Percentiles rank a stretch among this genome's conserved stretches.
phyloP scores from a whole-genome alignment of 2,113 vertebrate species.

The Elephantulus edwardii region DNA sequence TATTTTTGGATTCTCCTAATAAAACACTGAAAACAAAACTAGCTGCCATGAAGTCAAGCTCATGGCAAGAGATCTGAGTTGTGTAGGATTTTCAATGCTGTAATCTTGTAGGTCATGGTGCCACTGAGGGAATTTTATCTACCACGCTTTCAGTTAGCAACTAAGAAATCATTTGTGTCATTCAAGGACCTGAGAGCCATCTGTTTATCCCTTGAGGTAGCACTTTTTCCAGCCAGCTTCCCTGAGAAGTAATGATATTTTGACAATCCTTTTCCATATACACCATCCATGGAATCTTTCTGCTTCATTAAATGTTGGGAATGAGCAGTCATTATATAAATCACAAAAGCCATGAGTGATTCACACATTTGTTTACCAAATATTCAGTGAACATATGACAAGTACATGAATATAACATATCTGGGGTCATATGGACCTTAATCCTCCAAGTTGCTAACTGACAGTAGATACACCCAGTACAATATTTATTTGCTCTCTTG shows the following conservation, averaged over 20 bases:
- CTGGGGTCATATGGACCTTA: too few relatives aligned
- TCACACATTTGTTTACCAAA: neutral
- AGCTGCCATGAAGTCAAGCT: neutral
- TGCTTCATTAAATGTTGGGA: neutral
- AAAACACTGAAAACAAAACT: neutral
- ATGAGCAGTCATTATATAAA: neutral
- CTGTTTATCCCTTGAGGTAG: neutral
- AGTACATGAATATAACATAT: neutral
- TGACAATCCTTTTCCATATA: neutral
- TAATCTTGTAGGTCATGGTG: neutral
- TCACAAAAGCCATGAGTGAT: neutral
- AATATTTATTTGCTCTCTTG: too few relatives aligned
- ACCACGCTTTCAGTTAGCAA: neutral
- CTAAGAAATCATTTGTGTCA: neutral
- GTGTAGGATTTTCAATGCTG: neutral
- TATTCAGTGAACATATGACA: neutral
- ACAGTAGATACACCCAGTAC: too few relatives aligned
- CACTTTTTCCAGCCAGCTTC: neutral
- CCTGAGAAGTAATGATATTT: too few relatives aligned
- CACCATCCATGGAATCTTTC: neutral
- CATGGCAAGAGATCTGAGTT: neutral
- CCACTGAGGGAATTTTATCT: neutral
- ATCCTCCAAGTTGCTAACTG: too few relatives aligned
- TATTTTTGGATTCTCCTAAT: neutral
- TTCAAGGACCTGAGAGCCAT: neutral